Evolutionary conservation across 2,888 invertebrate genomes (phyloP).

Genomic region (Carterocephalus palaemon): DNA sequence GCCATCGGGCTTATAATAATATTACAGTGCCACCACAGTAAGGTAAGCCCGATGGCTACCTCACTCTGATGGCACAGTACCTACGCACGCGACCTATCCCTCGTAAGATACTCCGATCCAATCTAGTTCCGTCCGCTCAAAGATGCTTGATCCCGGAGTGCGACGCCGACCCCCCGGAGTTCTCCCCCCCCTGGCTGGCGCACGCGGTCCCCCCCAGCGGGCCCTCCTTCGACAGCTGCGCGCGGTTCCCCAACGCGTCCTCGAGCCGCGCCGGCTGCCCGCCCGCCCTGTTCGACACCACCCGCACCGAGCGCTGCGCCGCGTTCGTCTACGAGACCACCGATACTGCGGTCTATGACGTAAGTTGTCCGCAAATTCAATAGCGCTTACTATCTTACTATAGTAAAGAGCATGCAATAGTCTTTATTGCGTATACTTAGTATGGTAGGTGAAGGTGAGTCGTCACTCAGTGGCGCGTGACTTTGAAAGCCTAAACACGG

Average conservation of each 20-base stretch:
- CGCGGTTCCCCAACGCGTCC: conserved; percentile 41
- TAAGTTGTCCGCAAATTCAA: conserved; percentile 28
- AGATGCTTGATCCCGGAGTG: conserved; percentile 42
- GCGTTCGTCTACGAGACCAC: conserved; percentile 40
- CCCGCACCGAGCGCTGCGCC: conserved; percentile 32
- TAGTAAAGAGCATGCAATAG: too few relatives aligned
- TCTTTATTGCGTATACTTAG: too few relatives aligned
- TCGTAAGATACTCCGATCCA: too few relatives aligned
- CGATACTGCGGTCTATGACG: conserved; percentile 42
- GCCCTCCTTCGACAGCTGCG: conserved; percentile 51
- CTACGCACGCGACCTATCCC: too few relatives aligned
- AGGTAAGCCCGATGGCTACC: too few relatives aligned
- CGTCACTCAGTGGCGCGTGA: too few relatives aligned
- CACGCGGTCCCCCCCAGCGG: conserved; percentile 50
- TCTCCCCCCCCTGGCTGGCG: conserved; percentile 55
- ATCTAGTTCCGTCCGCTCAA: not conserved
- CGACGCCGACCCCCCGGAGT: conserved; percentile 36
- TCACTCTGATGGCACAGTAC: too few relatives aligned
- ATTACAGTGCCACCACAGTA: too few relatives aligned
- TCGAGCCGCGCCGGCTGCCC: conserved; percentile 33
- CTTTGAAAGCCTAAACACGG: too few relatives aligned
- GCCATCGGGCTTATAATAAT: too few relatives aligned
- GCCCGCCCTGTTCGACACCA: conserved; percentile 34
- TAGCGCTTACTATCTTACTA: too few relatives aligned
- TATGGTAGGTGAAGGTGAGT: too few relatives aligned